phyloP scores from a whole-genome alignment of 2,113 vertebrate species.

The Antennarius striatus region DNA sequence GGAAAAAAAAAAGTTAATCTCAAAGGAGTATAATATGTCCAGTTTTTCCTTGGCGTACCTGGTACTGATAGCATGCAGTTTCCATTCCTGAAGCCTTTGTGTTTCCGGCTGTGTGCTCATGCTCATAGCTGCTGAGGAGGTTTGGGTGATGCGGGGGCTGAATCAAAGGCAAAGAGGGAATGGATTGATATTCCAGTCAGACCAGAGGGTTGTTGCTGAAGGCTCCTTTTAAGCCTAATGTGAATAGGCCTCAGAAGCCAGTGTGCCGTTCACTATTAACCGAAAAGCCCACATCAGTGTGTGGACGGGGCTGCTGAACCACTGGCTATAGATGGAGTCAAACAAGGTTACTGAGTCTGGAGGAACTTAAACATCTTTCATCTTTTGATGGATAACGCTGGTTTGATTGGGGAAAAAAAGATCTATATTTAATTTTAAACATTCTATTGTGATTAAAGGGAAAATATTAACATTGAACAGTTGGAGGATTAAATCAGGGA shows the following conservation, averaged over 20 bases:
- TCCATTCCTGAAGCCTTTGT: slow-evolving; percentile 24
- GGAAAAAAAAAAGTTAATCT: too few species aligned
- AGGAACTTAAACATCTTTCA: slow-evolving; percentile 1
- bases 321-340: slow-evolving; percentile 27
- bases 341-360: slow-evolving; percentile 32
- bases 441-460: slow-evolving; percentile 14
- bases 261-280: slow-evolving; percentile 44
- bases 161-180: slow-evolving; percentile 56
- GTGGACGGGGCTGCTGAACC: slow-evolving; percentile 19
- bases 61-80: slow-evolving; percentile 15
- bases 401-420: background rate
- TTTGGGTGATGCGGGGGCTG: slow-evolving; percentile 36
- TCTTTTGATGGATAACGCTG: slow-evolving; percentile 24
- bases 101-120: slow-evolving; percentile 39
- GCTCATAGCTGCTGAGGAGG: slow-evolving; percentile 28
- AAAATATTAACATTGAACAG: slow-evolving; percentile 2
- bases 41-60: slow-evolving; percentile 28
- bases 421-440: background rate
- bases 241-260: slow-evolving; percentile 43
- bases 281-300: slow-evolving; percentile 45
- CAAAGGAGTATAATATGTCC: background rate
- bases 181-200: slow-evolving; percentile 76
- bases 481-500: slow-evolving; percentile 20
- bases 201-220: slow-evolving; percentile 48
- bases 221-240: slow-evolving; percentile 59